Evolutionary conservation across 2,888 invertebrate species (phyloP), one percentile per base, ranked within the genome.

Genomic region (Osedax frankpressi): DNA sequence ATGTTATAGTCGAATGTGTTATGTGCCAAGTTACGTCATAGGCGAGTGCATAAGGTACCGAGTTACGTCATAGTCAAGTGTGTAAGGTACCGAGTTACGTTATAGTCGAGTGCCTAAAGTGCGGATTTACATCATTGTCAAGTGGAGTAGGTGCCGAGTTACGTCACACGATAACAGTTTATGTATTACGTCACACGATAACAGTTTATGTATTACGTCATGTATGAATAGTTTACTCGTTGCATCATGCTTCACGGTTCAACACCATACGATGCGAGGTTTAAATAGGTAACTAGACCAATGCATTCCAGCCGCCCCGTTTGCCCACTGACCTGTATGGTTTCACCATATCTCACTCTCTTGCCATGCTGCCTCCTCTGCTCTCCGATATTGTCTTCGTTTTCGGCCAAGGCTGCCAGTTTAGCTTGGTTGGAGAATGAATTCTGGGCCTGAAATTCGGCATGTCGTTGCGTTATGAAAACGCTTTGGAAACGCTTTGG

Each of bases 311-410:
- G 44, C 11, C 19, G 19, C 44, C 11, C 44, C 44, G 44, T 19
- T 44, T 44, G 44, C 19, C 19, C 44, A 44, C 44, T 26, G 77
- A 84, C 84, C 82, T 84, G 84, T n/a, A 84, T 81, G 28, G 83
- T 79, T 74, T 84, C 83, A n/a, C 84, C 84, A 77, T 84, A 84
- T 30, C 82, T 77, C 2, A 84, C 82, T 27, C 82, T 76, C 77
- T 84, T 84, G n/a, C 84, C 84, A 74, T 82, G 83, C 75, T 84
- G 84, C 59, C 84, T 77, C 63, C 80, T 79, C 78, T 85, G 83
- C 77, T 84, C 84, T 2, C 82, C 79, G 69, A 81, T 78, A 75
- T 84, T 84, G 78, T 84, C 84, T 65, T 82, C 82, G 75, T 82
- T 80, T 75, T 84, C 84, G 1, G 84, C 84, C 29, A 80, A 78